Base-by-base conservation (phyloP, 1,140 invertebrate species). In the Lineus longissimus region DNA sequence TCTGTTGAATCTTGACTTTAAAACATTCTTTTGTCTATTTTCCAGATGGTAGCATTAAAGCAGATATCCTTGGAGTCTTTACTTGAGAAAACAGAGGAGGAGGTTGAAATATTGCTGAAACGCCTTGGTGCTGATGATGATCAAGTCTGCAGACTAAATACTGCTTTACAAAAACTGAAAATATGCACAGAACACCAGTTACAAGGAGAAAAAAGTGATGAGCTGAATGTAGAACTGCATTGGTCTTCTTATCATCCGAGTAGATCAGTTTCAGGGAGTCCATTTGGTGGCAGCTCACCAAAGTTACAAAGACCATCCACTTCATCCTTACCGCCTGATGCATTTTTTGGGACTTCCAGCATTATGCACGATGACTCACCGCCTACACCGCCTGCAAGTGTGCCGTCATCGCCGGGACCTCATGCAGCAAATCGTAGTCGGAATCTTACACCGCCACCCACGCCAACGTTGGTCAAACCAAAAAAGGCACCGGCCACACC, bases 161-260 rank as follows among this genome's bases (percentile, higher is more conserved):
- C 87, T 70, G 93, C 93, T 55, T 86, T 95, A 73, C 87, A 90
- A 65, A 93, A 94, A 82, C 85, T 96, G 11, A 89, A 90, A 69
- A 86, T 87, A 78, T 93, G 91, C 71, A 93, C 88, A 89, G 88
- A 89, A 73, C 85, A 86, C 47, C 81, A 89, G 33, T 72, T 85
- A 56, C 82, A 84, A 66, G 86, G 86, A 59, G 85, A 86, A 64
- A 68, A 68, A 30, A 63, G 58, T 29, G 81, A 77, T 60, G 82
- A 83, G 61, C 83, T 81, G 65, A 87, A 89, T 62, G 83, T 86
- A 71, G 85, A 87, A 66, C 84, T 97, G 62, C 93, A 92, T 79
- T 96, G 94, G 94, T 93, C 76, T 19, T 60, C 71, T 25, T 70
- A 68, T 9, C 69, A 59, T 61, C 70, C 23, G 11, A 66, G 30